These are phyloP conservation scores for Bombus pyrosoma DNA, from an alignment of 1,140 invertebrate species.

Conservation along the genomic window DNA sequence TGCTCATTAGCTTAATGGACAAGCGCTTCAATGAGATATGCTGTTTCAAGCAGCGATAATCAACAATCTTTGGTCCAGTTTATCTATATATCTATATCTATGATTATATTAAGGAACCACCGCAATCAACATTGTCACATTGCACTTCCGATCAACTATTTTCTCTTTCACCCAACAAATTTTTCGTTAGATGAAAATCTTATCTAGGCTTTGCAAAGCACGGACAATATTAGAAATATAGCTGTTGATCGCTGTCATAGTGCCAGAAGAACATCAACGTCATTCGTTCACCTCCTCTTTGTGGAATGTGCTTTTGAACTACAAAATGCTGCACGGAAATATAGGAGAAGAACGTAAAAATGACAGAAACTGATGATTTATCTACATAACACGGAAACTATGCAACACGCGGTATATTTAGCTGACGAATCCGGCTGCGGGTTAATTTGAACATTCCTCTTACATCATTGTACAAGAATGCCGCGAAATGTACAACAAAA, in stretches of 20 bases:
- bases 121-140: neutral
- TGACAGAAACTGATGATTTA: constrained; percentile 53
- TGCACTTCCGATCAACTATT: neutral
- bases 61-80: neutral
- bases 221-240: constrained; percentile 25
- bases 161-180: neutral
- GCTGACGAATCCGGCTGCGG: constrained; percentile 18
- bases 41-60: constrained; percentile 6
- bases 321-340: constrained; percentile 32
- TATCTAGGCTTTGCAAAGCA: neutral
- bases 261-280: constrained; percentile 49
- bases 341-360: constrained; percentile 32
- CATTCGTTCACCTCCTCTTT: constrained; percentile 17
- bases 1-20: constrained; percentile 50
- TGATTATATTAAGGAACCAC: neutral
- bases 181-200: neutral
- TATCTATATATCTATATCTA: neutral
- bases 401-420: constrained; percentile 46
- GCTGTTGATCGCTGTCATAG: constrained; percentile 57
- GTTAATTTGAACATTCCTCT: neutral
- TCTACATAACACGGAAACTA: constrained; percentile 24
- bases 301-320: constrained; percentile 15
- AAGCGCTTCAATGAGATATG: neutral
- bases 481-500: neutral
- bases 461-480: neutral